phyloP scores from a whole-genome alignment of 2,113 vertebrate genomes.

The Gasterosteus aculeatus region DNA sequence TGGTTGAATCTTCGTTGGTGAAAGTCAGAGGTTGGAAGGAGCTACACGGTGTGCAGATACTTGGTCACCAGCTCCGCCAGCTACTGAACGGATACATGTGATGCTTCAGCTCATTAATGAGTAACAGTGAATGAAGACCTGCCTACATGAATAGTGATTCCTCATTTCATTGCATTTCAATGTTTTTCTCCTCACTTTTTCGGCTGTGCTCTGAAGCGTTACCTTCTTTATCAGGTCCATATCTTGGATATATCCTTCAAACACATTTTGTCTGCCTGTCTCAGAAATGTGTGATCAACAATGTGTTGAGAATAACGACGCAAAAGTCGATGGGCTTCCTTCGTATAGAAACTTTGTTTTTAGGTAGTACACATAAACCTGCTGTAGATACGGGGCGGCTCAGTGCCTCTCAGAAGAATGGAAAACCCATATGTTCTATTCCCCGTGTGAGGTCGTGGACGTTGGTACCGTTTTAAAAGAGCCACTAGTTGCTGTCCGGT shows the following conservation, averaged over 20 bases:
- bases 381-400: background rate
- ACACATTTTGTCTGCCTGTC: too few relatives aligned
- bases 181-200: too few relatives aligned
- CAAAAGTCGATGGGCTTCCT: background rate
- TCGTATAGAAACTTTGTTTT: background rate
- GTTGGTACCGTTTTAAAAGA: background rate
- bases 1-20: background rate
- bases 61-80: background rate
- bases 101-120: background rate
- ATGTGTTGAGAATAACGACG: background rate
- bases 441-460: background rate
- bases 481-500: background rate
- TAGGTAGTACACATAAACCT: background rate
- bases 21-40: too few relatives aligned
- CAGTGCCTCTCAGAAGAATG: constrained; percentile 8
- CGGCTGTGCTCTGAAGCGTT: background rate
- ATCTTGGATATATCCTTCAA: background rate
- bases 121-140: background rate
- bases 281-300: background rate
- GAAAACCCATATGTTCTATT: constrained; percentile 9
- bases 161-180: too few relatives aligned
- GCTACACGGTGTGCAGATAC: background rate
- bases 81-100: background rate
- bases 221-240: background rate
- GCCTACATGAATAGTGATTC: background rate